phyloP scores from a whole-genome alignment of 2,888 invertebrate genomes.

The Cerastis leucographa region DNA sequence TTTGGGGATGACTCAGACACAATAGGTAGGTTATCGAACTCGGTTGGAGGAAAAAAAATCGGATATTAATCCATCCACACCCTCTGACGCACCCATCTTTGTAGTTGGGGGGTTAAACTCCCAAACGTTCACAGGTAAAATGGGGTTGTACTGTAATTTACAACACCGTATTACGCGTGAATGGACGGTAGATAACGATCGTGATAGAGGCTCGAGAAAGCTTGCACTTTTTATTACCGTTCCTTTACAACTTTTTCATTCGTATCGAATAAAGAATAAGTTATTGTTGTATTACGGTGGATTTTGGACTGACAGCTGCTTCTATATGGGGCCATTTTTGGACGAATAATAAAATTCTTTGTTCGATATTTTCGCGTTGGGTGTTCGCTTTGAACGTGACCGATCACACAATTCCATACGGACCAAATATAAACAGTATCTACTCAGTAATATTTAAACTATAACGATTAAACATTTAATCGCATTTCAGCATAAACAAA shows the following conservation, averaged over 20 bases:
- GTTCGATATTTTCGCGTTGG: not conserved
- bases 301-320: constrained; percentile 46
- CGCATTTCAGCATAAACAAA: constrained; percentile 33
- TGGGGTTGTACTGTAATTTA: constrained; percentile 60
- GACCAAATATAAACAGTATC: not conserved
- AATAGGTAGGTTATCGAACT: constrained; percentile 73
- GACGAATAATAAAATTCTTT: constrained; percentile 4
- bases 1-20: constrained; percentile 72
- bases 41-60: constrained; percentile 61
- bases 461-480: constrained; percentile 34
- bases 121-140: constrained; percentile 63
- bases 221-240: constrained; percentile 49
- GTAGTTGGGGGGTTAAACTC: constrained; percentile 60
- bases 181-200: constrained; percentile 41
- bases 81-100: constrained; percentile 61
- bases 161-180: constrained; percentile 44
- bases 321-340: not conserved
- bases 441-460: constrained; percentile 2
- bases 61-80: constrained; percentile 64
- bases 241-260: constrained; percentile 29
- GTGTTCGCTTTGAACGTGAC: not conserved
- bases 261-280: constrained; percentile 21
- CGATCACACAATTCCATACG: not conserved
- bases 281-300: constrained; percentile 33
- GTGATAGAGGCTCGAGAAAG: constrained; percentile 24